phyloP scores from a whole-genome alignment of 2,797 vertebrate genomes.

The Adelosebastes latens region DNA sequence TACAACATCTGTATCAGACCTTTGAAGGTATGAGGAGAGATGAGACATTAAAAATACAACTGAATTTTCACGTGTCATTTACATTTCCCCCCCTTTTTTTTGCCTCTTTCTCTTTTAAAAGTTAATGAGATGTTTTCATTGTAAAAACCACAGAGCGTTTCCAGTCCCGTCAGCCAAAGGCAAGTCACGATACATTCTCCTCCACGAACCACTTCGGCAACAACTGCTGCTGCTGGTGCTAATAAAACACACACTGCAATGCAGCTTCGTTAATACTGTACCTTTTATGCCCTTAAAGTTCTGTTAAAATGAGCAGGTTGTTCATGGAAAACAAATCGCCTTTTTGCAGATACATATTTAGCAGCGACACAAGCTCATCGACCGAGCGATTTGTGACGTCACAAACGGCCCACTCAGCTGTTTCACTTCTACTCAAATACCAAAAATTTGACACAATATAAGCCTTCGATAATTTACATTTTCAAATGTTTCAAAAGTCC shows the following conservation, averaged over 20 bases:
- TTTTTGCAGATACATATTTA: slow-evolving; percentile 16
- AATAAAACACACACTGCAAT: background rate
- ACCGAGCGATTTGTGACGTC: background rate
- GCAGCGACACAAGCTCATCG: slow-evolving; percentile 11
- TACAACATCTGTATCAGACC: slow-evolving; percentile 56
- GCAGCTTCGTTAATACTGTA: background rate
- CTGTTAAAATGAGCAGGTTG: background rate
- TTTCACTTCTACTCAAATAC: slow-evolving; percentile 18
- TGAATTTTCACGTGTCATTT: slow-evolving; percentile 27
- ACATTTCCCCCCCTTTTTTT: background rate
- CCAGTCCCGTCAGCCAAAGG: slow-evolving; percentile 15
- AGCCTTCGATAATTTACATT: slow-evolving; percentile 24
- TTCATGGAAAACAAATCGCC: background rate
- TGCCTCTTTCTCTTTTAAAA: slow-evolving; percentile 27
- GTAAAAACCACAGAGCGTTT: slow-evolving; percentile 40
- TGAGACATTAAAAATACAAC: slow-evolving; percentile 48
- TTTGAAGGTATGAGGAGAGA: slow-evolving; percentile 31
- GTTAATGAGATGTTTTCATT: slow-evolving; percentile 13
- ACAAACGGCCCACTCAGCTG: background rate
- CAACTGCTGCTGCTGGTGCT: background rate
- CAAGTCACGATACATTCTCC: slow-evolving; percentile 35
- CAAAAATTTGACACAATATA: slow-evolving; percentile 36
- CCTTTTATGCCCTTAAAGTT: slow-evolving; percentile 1
- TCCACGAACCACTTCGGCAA: background rate
- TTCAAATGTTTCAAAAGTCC: slow-evolving; percentile 41